These are phyloP conservation scores for Geranospiza caerulescens DNA, from an alignment of 2,797 vertebrate genomes.

Conservation along the genomic window DNA sequence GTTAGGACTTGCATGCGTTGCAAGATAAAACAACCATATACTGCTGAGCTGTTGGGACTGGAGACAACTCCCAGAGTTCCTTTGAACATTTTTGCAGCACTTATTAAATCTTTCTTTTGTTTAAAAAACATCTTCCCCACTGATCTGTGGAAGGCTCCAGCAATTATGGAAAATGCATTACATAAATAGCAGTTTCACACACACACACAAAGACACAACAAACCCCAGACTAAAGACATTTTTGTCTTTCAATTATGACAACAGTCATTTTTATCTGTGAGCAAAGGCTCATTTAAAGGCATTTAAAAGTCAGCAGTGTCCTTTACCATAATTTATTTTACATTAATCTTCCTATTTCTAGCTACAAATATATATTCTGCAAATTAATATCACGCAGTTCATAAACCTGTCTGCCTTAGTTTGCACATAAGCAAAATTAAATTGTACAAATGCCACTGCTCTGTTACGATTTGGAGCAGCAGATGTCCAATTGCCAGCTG, in stretches of 20 bases:
- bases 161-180: background rate
- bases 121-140: background rate
- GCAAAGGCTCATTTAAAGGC: background rate
- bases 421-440: background rate
- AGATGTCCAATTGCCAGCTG: conserved; percentile 20
- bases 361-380: background rate
- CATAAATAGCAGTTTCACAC: background rate
- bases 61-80: background rate
- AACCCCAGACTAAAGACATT: background rate
- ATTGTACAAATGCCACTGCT: background rate
- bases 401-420: background rate
- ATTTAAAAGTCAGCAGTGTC: background rate
- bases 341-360: background rate
- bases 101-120: background rate
- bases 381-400: background rate
- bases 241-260: background rate
- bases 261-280: background rate
- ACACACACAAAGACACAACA: background rate
- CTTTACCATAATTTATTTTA: background rate
- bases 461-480: conserved; percentile 9
- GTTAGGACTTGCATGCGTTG: rapidly evolving
- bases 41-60: background rate
- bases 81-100: background rate
- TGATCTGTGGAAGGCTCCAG: background rate
- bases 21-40: background rate